phyloP scores from a whole-genome alignment of 35 echinoderm and acorn worm genomes.

The Patiria miniata region DNA sequence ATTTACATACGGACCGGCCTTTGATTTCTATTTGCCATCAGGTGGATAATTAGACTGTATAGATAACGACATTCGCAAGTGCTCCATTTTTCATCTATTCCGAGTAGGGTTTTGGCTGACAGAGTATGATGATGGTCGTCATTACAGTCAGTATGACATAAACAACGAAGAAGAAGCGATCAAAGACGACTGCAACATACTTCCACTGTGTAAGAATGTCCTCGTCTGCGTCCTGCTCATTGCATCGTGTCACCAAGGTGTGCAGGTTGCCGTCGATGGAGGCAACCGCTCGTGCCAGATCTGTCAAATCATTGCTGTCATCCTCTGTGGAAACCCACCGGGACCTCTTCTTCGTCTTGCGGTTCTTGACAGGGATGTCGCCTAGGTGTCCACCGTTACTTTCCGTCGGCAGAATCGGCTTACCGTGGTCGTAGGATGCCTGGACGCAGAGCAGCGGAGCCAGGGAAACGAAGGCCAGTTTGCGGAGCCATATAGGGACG shows the following conservation, averaged over 20 bases:
- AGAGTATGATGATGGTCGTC: conserved; percentile 53
- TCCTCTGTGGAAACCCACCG: background rate
- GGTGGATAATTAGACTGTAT: too few species aligned
- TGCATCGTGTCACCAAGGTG: background rate
- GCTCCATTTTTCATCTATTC: background rate
- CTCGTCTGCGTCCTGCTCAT: conserved; percentile 77
- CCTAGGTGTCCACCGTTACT: background rate
- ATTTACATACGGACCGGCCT: too few species aligned
- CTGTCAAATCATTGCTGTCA: background rate
- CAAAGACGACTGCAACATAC: conserved; percentile 68
- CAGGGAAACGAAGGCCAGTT: background rate
- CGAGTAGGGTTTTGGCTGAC: conserved; percentile 64
- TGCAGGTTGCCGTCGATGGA: background rate
- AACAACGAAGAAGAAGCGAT: conserved; percentile 70
- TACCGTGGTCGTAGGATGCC: background rate
- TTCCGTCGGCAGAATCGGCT: background rate
- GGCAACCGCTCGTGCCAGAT: background rate
- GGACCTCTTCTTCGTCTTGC: background rate
- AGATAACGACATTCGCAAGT: too few species aligned
- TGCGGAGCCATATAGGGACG: background rate
- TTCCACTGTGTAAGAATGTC: conserved; percentile 80
- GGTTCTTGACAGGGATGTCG: background rate
- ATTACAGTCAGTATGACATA: conserved; percentile 49
- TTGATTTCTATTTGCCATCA: too few species aligned
- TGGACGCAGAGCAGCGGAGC: background rate